Base-by-base conservation (phyloP, 2,888 invertebrate species). In the Volucella zonaria region DNA sequence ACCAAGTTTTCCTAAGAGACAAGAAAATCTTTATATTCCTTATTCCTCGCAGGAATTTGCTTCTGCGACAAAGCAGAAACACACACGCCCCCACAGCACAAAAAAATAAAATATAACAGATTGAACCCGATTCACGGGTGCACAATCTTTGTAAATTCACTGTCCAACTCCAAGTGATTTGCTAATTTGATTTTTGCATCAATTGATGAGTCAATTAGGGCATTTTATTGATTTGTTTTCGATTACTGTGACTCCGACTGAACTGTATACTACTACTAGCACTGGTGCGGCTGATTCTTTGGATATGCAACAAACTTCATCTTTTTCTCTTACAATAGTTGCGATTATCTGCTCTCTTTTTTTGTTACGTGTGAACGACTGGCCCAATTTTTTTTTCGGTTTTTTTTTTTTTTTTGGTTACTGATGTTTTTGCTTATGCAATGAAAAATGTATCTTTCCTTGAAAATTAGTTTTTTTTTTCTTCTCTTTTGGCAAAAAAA, bases 11-110 rank as follows among this genome's bases (percentile, higher is more conserved):
- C 23, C 23, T 4, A 23, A 31, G 31, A 6, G 31, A 31, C 31
- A 6, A 31, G 6, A 1, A 31, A 31, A 6, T 31, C 31, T 31
- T 31, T 31, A 31, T 31, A 31, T 4, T 59, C n/a, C 58, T 40
- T 42, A 23, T 12, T 59, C 61, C 1, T 45, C 40, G 15, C 8
- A 3, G 45, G 14, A 43, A 58, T 15, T 15, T 12, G 8, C 12
- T 59, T 45, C 42, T 23, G 51, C 12, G 61, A 14, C 47, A 54
- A 54, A 2, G 15, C 51, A 74, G 15, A 40, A 67, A 74, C 83
- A 66, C 79, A 79, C 67, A 80, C 83, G 79, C 80, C 83, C 79
- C 75, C 83, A 70, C 70, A 74, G 15, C 23, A n/a, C 38, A 9
- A 8, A 23, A 9, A 54, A 45, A 67, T 40, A 61, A 52, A 54